A percentile compares a stretch with the other conserved stretches of the same genome.
These are phyloP conservation scores for Larimichthys polyactis DNA, from an alignment of 2,113 vertebrate species.

Conservation along the genomic window DNA sequence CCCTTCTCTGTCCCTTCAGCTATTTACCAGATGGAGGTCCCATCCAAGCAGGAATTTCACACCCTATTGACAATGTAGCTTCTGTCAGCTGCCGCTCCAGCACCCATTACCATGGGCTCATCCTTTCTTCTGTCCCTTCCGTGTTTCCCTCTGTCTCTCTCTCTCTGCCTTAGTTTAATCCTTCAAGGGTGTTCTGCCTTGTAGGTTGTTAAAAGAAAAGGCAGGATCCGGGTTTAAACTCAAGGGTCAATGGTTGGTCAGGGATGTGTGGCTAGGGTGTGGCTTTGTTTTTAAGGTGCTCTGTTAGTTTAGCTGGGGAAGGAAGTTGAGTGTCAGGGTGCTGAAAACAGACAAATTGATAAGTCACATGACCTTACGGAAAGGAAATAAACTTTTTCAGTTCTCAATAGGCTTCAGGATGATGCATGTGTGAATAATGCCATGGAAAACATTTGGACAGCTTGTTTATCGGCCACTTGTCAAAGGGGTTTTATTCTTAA, in stretches of 20 bases:
- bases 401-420: not conserved
- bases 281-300: conserved; percentile 42
- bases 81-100: conserved; percentile 78
- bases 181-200: conserved; percentile 49
- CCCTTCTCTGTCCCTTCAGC: conserved; percentile 57
- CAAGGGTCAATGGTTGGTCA: conserved; percentile 39
- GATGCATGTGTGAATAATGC: conserved; percentile 23
- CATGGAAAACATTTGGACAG: conserved; percentile 51
- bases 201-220: conserved; percentile 56
- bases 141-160: conserved; percentile 36
- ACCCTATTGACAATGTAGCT: conserved; percentile 83
- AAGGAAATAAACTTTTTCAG: conserved; percentile 9
- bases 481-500: conserved; percentile 29
- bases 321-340: conserved; percentile 36
- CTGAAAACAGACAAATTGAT: conserved; percentile 52
- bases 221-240: conserved; percentile 50
- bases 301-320: conserved; percentile 50
- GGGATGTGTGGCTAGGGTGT: conserved; percentile 46
- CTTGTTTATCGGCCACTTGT: conserved; percentile 42
- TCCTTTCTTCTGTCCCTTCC: conserved; percentile 71
- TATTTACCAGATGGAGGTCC: conserved; percentile 77
- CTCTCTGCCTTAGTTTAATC: conserved; percentile 49
- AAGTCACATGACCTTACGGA: not conserved
- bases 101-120: conserved; percentile 66
- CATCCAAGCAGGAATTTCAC: conserved; percentile 83